These are phyloP conservation scores for Heliconius charithonia DNA, from an alignment of 2,888 invertebrate genomes.

Conservation along the genomic window DNA sequence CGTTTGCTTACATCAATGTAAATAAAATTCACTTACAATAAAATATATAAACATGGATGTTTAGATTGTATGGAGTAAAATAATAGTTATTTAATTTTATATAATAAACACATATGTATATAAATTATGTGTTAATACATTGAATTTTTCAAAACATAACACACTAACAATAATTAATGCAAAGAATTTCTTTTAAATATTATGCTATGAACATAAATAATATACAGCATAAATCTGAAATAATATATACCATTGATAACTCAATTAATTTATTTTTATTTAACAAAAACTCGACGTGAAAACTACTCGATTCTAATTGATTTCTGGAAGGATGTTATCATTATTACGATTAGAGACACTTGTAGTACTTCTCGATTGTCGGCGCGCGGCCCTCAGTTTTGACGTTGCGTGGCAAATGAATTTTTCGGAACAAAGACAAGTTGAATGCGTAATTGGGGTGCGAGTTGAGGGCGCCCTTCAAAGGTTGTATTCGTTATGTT, in stretches of 20 bases:
- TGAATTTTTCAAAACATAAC: no score
- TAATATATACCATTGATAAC: not conserved
- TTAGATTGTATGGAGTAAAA: no score
- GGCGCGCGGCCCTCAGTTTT: constrained; percentile 59
- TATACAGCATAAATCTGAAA: not conserved
- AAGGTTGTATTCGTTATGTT: constrained; percentile 2
- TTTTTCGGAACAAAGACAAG: constrained; percentile 50
- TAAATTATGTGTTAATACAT: no score
- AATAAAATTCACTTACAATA: not conserved
- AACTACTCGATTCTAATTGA: constrained; percentile 25
- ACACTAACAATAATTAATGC: no score
- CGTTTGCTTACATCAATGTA: not conserved
- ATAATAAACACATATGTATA: no score
- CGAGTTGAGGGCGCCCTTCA: constrained; percentile 13
- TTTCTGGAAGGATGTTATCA: constrained; percentile 33
- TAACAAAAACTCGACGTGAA: not conserved
- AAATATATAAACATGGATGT: not conserved
- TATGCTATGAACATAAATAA: not conserved
- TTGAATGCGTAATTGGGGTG: constrained; percentile 39
- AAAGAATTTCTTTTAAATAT: not conserved
- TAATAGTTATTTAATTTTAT: no score
- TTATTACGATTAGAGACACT: constrained; percentile 44
- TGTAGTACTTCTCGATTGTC: constrained; percentile 46
- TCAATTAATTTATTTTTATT: not conserved
- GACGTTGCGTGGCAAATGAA: constrained; percentile 70